Conservation (phyloP, 2,113 vertebrate species). For the Hippolais icterina region DNA sequence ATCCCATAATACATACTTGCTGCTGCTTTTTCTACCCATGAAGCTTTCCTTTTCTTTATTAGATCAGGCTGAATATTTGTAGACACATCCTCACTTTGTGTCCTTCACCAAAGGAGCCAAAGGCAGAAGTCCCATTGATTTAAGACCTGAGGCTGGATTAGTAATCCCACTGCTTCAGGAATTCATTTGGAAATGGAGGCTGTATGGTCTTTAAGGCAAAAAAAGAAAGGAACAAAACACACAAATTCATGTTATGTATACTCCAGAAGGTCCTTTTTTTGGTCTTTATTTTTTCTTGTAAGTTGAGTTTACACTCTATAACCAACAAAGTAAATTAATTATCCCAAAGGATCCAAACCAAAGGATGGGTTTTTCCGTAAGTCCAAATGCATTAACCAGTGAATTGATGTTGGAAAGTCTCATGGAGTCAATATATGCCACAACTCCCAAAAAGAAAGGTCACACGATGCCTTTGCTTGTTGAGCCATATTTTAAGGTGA, state of each 20-base stretch:
- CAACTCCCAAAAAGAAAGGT: neutral
- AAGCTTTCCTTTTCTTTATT: neutral
- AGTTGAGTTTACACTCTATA: neutral
- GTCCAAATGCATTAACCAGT: neutral
- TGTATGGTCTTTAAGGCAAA: neutral
- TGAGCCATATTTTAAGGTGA: neutral
- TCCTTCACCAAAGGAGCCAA: neutral
- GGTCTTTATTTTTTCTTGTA: slow-evolving; percentile 17
- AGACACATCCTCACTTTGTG: neutral
- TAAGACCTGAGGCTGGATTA: neutral
- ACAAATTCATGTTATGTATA: neutral
- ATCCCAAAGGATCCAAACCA: neutral
- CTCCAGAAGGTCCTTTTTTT: neutral
- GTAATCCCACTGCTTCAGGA: neutral
- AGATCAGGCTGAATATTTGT: neutral
- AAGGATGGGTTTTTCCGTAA: neutral
- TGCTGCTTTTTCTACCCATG: neutral
- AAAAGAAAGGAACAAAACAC: neutral
- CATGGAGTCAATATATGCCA: neutral
- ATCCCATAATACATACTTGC: neutral
- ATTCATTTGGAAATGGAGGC: neutral
- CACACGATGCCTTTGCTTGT: neutral
- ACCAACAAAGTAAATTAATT: neutral
- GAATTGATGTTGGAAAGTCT: neutral
- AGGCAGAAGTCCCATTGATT: neutral